Percentiles rank a stretch among this genome's conserved stretches.
phyloP scores from a whole-genome alignment of 2,797 vertebrate genomes.

The Lutjanus argentimaculatus region DNA sequence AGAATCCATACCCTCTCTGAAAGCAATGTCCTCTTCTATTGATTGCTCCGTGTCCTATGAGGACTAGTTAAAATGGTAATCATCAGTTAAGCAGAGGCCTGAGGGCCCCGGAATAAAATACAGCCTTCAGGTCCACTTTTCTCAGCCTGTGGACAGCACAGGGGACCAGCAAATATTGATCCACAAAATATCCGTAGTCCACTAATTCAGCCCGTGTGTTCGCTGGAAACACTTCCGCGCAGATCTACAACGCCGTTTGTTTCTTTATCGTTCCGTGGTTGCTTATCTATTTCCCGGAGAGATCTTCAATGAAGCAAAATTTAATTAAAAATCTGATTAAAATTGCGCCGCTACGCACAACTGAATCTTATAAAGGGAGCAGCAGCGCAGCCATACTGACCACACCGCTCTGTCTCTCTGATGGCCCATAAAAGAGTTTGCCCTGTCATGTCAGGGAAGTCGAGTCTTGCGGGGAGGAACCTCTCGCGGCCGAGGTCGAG shows the following conservation, averaged over 20 bases:
- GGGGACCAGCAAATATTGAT: slow-evolving; percentile 62
- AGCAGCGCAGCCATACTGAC: slow-evolving; percentile 36
- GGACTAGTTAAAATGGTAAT: slow-evolving; percentile 69
- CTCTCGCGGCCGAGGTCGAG: slow-evolving; percentile 45
- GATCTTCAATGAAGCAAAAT: slow-evolving; percentile 56
- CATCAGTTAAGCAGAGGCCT: slow-evolving; percentile 44
- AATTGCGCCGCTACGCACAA: slow-evolving; percentile 30
- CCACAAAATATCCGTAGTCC: slow-evolving; percentile 38
- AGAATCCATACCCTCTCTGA: slow-evolving; percentile 52
- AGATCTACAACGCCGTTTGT: slow-evolving; percentile 3
- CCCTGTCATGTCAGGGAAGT: slow-evolving; percentile 21
- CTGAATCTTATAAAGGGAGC: slow-evolving; percentile 44
- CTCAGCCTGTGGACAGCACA: slow-evolving; percentile 34
- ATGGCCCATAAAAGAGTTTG: slow-evolving; percentile 40
- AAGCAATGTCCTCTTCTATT: slow-evolving; percentile 33
- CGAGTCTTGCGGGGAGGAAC: slow-evolving; percentile 11
- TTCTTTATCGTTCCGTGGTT: slow-evolving; percentile 34
- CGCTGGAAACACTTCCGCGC: slow-evolving; percentile 15
- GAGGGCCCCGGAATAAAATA: slow-evolving; percentile 47
- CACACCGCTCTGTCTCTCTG: slow-evolving; percentile 17
- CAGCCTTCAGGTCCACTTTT: slow-evolving; percentile 58
- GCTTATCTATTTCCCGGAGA: slow-evolving; percentile 41
- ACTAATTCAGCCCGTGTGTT: slow-evolving; percentile 50
- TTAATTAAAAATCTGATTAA: slow-evolving; percentile 71
- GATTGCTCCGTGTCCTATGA: slow-evolving; percentile 40